phyloP scores from a whole-genome alignment of 2,888 invertebrate species.

The Phanerotoma sp. region DNA sequence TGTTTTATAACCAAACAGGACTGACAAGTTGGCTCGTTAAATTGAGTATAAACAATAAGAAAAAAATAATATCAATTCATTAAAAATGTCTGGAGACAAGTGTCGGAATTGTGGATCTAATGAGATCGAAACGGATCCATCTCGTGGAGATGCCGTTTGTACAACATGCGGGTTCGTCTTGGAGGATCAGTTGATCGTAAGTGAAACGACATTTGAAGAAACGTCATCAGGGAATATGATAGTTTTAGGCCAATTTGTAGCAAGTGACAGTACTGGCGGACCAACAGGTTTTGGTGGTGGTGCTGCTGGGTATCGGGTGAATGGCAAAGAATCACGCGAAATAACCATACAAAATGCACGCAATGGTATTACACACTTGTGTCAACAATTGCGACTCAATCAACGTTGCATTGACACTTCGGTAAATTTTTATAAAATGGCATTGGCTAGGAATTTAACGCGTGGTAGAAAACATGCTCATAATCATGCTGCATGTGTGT shows the following conservation, averaged over 20 bases:
- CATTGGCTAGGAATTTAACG: slow-evolving; percentile 78
- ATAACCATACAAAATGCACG: slow-evolving; percentile 87
- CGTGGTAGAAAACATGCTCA: slow-evolving; percentile 87
- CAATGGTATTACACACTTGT: slow-evolving; percentile 80
- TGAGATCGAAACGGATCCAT: slow-evolving; percentile 92
- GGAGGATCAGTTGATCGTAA: slow-evolving; percentile 95
- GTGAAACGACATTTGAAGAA: slow-evolving; percentile 96
- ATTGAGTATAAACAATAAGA: too few relatives aligned
- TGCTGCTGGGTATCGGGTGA: slow-evolving; percentile 69
- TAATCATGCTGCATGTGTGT: slow-evolving; percentile 96
- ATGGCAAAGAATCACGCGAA: slow-evolving; percentile 88
- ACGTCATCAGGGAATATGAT: slow-evolving; percentile 83
- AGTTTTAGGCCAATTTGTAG: slow-evolving; percentile 92
- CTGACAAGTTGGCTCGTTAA: too few relatives aligned
- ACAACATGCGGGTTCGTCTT: slow-evolving; percentile 94
- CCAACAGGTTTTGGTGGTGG: slow-evolving; percentile 75
- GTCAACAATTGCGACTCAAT: slow-evolving; percentile 83
- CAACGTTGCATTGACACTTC: slow-evolving; percentile 93
- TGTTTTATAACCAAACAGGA: too few relatives aligned
- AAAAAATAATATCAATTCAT: not conserved
- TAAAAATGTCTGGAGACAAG: slow-evolving; percentile 56
- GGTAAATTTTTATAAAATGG: slow-evolving; percentile 92
- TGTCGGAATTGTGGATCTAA: slow-evolving; percentile 86
- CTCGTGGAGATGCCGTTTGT: slow-evolving; percentile 94
- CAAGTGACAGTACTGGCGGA: slow-evolving; percentile 84